Conservation (phyloP, 2,113 vertebrate species). For the Syngnathus scovelli region DNA sequence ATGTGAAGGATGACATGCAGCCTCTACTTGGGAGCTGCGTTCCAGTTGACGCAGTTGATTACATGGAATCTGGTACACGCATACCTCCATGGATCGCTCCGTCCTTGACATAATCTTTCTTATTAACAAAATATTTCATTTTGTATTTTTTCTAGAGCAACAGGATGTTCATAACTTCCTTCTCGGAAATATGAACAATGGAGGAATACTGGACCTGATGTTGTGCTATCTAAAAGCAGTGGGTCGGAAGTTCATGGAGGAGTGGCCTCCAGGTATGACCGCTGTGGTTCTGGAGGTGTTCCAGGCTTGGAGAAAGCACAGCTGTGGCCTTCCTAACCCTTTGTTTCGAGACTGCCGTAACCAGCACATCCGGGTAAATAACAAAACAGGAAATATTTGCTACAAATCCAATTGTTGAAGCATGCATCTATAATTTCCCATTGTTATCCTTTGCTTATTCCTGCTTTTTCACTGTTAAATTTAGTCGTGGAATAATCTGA, state of each 20-base stretch:
- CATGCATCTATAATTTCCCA: background rate
- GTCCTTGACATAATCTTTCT: background rate
- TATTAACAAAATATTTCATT: background rate
- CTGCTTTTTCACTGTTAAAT: background rate
- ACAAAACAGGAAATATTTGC: background rate
- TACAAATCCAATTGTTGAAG: background rate
- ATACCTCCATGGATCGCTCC: background rate
- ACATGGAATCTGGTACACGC: slow-evolving; percentile 82
- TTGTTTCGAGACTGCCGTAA: slow-evolving; percentile 85
- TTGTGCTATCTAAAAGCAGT: slow-evolving; percentile 88
- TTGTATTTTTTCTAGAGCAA: slow-evolving; percentile 72
- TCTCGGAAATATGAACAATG: slow-evolving; percentile 82
- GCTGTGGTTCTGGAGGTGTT: slow-evolving; percentile 84
- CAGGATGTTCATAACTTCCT: slow-evolving; percentile 88
- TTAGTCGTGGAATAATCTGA: background rate
- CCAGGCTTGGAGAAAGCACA: slow-evolving; percentile 88
- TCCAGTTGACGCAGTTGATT: slow-evolving; percentile 76
- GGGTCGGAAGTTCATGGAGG: slow-evolving; percentile 82
- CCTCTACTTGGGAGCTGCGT: slow-evolving; percentile 68
- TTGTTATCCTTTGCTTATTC: background rate
- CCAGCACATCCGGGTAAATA: slow-evolving; percentile 81
- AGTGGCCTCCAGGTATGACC: slow-evolving; percentile 83
- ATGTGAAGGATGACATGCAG: slow-evolving; percentile 77
- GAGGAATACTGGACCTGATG: slow-evolving; percentile 91
- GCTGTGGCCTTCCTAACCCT: slow-evolving; percentile 87